Evolutionary conservation across 2,113 vertebrate genomes (phyloP).

Genomic region (Pollachius pollachius): DNA sequence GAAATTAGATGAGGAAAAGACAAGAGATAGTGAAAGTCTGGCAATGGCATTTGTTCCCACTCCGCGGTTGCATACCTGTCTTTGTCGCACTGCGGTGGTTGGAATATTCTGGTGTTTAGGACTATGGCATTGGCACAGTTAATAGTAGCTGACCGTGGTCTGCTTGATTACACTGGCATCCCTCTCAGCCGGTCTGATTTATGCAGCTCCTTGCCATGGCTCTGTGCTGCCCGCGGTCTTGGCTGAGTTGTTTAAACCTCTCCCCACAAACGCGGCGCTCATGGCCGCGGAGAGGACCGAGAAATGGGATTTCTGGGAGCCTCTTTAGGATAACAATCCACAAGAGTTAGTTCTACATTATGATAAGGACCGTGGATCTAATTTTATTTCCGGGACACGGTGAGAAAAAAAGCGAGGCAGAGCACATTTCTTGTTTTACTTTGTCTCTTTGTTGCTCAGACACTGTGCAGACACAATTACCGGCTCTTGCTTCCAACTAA

Average conservation of each 20-base stretch:
- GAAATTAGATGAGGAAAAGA: slow-evolving; percentile 40
- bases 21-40: slow-evolving; percentile 58
- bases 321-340: slow-evolving; percentile 26
- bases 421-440: slow-evolving; percentile 10
- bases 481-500: slow-evolving; percentile 1
- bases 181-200: slow-evolving; percentile 75
- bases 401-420: slow-evolving; percentile 24
- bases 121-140: slow-evolving; percentile 60
- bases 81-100: slow-evolving; percentile 57
- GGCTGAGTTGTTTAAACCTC: slow-evolving; percentile 73
- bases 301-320: slow-evolving; percentile 34
- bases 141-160: slow-evolving; percentile 78
- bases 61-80: slow-evolving; percentile 31
- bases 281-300: slow-evolving; percentile 44
- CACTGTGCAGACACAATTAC: slow-evolving; percentile 18
- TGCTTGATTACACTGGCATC: slow-evolving; percentile 82
- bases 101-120: slow-evolving; percentile 42
- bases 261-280: slow-evolving; percentile 49
- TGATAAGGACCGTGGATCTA: slow-evolving; percentile 29
- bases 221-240: slow-evolving; percentile 57
- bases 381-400: slow-evolving; percentile 36
- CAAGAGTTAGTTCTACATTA: slow-evolving; percentile 9
- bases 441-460: slow-evolving; percentile 11
- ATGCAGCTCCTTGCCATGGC: slow-evolving; percentile 56
- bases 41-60: slow-evolving; percentile 35